These are phyloP conservation scores for Telenomus remus DNA, from an alignment of 1,140 invertebrate genomes.

Conservation along the genomic window DNA sequence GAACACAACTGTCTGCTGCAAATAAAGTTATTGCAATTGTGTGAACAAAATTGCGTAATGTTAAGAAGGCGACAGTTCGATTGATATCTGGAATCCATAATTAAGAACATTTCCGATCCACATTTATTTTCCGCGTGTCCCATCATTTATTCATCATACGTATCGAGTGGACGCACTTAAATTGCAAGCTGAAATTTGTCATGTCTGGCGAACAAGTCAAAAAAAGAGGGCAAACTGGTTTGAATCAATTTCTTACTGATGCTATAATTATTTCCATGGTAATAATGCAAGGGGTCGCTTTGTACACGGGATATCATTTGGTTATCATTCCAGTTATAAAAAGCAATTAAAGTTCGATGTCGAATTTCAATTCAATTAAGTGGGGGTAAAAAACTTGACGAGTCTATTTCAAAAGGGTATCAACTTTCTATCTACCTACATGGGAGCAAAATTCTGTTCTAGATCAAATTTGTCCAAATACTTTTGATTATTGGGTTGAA, in stretches of 20 bases:
- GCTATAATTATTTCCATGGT: slow-evolving; percentile 43
- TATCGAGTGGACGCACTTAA: slow-evolving; percentile 29
- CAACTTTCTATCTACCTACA: slow-evolving; percentile 39
- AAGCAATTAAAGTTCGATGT: slow-evolving; percentile 46
- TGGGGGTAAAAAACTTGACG: slow-evolving; percentile 31
- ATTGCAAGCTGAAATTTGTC: slow-evolving; percentile 36
- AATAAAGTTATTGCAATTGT: slow-evolving; percentile 25
- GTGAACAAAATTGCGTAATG: slow-evolving; percentile 9
- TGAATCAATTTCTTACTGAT: slow-evolving; percentile 47
- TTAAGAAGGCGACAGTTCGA: slow-evolving; percentile 14
- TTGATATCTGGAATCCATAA: slow-evolving; percentile 28
- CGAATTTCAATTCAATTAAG: slow-evolving; percentile 32
- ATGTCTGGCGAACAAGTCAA: slow-evolving; percentile 18
- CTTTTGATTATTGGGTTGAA: no score
- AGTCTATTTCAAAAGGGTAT: slow-evolving; percentile 34
- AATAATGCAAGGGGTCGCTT: slow-evolving; percentile 43
- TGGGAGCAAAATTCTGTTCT: slow-evolving; percentile 16
- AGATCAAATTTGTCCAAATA: background rate
- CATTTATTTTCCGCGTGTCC: slow-evolving; percentile 28
- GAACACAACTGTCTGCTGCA: background rate
- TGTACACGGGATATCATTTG: slow-evolving; percentile 49
- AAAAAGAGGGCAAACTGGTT: slow-evolving; percentile 41
- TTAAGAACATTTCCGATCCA: slow-evolving; percentile 30
- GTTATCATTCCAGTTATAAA: slow-evolving; percentile 46
- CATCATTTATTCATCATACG: slow-evolving; percentile 40